Base-by-base conservation (phyloP, 2,888 invertebrate species). In the Heliconius cydno region DNA sequence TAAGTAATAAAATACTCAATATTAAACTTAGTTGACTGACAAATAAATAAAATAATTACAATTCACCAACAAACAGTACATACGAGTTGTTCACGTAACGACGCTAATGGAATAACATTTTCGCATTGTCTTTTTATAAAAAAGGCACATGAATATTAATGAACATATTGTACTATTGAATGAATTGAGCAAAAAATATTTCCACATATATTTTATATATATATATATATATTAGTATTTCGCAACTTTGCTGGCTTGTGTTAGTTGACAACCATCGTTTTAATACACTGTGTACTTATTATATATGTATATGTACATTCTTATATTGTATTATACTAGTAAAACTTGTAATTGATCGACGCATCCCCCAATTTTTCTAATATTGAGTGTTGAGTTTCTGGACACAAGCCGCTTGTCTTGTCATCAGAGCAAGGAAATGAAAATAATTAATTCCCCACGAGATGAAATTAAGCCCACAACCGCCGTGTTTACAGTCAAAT, bases 141-240 rank as follows among this genome's bases (percentile, higher is more conserved):
- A 60, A 60, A 73, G 60, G 3, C 34, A 5, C 73, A 38, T 73
- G 52, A 76, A 67, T 67, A 76, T 67, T 76, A 34, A 66, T 57
- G 52, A 67, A 25, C 65, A 52, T 76, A 76, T 76, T 66, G 81
- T 76, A 63, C 28, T 81, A n/a, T 67, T 34, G 19, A 60, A 73
- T 60, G 73, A 60, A 25, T 25, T 15, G 25, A 60, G 60, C 25
- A 60, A 73, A 65, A 72, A 73, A 73, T 60, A 73, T 57, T 38
- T 73, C 34, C 15, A 73, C 60, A 73, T n/a, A 52, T 34, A 7
- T 57, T 2, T 28, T 28, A 28, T 73, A 30, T 72, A 22, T 28
- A 1, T 13, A 2, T 52, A 52, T 19, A 19, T 52, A 19, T 52
- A 19, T 19, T 52, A 52, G 52, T 52, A 19, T 73, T 70, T 73